Percentiles rank a stretch among this genome's conserved stretches.
Conservation (phyloP, 1,140 invertebrate genomes). For the Zaprionus capensis region DNA sequence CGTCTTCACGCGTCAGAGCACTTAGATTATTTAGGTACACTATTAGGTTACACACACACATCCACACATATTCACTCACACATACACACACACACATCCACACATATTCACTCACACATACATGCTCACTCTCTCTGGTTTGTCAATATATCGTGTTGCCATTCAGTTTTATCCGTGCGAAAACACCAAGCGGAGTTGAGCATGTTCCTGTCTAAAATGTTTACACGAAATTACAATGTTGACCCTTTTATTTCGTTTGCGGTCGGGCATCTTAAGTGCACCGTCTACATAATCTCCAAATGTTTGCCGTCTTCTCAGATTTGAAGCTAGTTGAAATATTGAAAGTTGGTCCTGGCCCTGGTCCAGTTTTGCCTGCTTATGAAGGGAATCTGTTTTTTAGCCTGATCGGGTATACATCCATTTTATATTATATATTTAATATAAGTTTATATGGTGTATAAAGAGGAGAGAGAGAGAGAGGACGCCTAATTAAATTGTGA, state of each 20-base stretch:
- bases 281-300: neutral
- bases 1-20: constrained; percentile 50
- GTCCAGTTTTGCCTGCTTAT: neutral
- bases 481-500: no score
- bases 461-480: no score
- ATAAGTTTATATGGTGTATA: no score
- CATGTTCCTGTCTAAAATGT: constrained; percentile 9
- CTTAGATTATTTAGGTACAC: constrained; percentile 42
- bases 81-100: neutral
- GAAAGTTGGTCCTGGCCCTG: neutral
- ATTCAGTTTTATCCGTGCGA: constrained; percentile 44
- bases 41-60: constrained; percentile 58
- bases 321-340: neutral
- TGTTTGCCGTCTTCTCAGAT: neutral
- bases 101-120: constrained; percentile 1
- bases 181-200: neutral
- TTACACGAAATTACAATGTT: constrained; percentile 64
- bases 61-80: constrained; percentile 6
- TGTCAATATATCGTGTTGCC: constrained; percentile 64
- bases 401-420: no score
- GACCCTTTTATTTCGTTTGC: constrained; percentile 62
- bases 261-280: constrained; percentile 33
- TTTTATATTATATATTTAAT: no score
- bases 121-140: constrained; percentile 9
- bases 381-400: no score